Evolutionary conservation across 2,888 invertebrate species (phyloP).

Genomic region (Coronaproctus castanopsis): DNA sequence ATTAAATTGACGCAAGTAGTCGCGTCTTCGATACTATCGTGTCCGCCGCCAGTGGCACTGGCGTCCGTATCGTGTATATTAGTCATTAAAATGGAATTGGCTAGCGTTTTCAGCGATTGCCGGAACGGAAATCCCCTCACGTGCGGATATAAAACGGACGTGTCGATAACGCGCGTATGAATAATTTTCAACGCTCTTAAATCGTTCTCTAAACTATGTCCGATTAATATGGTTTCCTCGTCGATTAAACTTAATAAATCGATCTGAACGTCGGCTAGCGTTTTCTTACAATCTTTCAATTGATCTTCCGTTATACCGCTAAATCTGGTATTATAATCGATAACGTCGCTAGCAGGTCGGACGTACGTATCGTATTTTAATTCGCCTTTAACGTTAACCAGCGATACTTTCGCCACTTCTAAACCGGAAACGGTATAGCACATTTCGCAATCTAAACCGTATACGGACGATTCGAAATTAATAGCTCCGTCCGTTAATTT

Average conservation of each 20-base stretch:
- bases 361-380: slow-evolving; percentile 69
- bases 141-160: slow-evolving; percentile 73
- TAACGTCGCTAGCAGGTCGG: slow-evolving; percentile 54
- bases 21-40: slow-evolving; percentile 88
- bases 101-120: slow-evolving; percentile 58
- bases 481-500: slow-evolving; percentile 31
- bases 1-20: slow-evolving; percentile 73
- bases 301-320: slow-evolving; percentile 35
- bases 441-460: slow-evolving; percentile 93
- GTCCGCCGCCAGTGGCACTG: slow-evolving; percentile 51
- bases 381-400: slow-evolving; percentile 51
- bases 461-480: slow-evolving; percentile 34
- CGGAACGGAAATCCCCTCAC: slow-evolving; percentile 59
- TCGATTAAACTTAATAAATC: slow-evolving; percentile 61
- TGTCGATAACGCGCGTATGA: slow-evolving; percentile 71
- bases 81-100: slow-evolving; percentile 46
- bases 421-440: slow-evolving; percentile 70
- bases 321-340: slow-evolving; percentile 89
- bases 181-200: slow-evolving; percentile 64
- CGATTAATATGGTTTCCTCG: slow-evolving; percentile 72
- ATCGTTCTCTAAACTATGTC: slow-evolving; percentile 90
- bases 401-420: slow-evolving; percentile 70
- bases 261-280: slow-evolving; percentile 58
- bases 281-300: slow-evolving; percentile 31
- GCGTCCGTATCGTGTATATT: slow-evolving; percentile 52